phyloP scores from a whole-genome alignment of 2,113 vertebrate genomes.

The Plotosus lineatus region DNA sequence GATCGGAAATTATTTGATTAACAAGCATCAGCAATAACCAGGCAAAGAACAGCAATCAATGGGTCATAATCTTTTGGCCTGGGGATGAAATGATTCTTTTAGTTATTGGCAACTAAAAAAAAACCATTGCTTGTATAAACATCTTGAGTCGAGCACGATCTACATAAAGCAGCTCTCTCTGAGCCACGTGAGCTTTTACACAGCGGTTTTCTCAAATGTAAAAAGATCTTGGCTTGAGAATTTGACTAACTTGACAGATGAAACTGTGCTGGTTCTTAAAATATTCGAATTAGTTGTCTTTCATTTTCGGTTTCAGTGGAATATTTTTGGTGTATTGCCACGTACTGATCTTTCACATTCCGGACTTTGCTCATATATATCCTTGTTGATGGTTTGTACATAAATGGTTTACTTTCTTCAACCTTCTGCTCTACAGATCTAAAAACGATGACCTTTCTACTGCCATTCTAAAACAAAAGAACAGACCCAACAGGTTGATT shows the following conservation, averaged over 20 bases:
- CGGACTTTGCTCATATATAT: neutral
- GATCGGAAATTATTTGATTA: neutral
- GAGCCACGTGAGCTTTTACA: neutral
- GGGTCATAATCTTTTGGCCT: neutral
- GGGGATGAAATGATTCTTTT: neutral
- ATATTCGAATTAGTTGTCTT: neutral
- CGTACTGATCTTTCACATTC: neutral
- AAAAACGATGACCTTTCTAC: conserved; percentile 97
- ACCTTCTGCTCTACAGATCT: conserved; percentile 71
- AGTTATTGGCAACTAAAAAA: too few relatives aligned
- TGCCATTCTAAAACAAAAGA: conserved; percentile 98
- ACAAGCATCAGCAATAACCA: neutral
- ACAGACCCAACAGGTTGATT: conserved; percentile 95
- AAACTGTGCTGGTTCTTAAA: too few relatives aligned
- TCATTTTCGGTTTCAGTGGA: conserved; percentile 17
- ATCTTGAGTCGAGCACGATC: neutral
- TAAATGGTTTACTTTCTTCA: neutral
- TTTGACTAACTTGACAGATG: neutral
- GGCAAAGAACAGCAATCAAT: neutral
- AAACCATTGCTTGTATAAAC: conserved; percentile 39
- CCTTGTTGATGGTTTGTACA: neutral
- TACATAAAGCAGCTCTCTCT: neutral
- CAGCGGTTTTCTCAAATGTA: neutral
- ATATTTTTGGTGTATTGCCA: neutral
- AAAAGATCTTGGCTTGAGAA: neutral